phyloP scores from a whole-genome alignment of 2,113 vertebrate species.

The Edolisoma coerulescens region DNA sequence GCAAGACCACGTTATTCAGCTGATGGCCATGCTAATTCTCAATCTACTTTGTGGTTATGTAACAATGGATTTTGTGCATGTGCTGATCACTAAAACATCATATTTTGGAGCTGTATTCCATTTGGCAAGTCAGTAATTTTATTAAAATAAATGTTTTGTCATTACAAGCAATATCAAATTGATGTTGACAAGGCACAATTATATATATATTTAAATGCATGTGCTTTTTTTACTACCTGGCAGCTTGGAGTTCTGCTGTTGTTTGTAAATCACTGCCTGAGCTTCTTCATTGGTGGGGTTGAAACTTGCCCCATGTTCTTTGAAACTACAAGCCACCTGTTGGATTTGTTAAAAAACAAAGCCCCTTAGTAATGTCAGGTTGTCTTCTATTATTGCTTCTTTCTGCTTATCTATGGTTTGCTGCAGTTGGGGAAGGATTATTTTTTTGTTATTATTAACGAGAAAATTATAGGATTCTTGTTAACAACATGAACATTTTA shows the following conservation, averaged over 20 bases:
- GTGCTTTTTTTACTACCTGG: not conserved
- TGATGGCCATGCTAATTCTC: not conserved
- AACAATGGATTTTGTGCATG: not conserved
- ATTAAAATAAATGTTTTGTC: not conserved
- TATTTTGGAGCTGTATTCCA: not conserved
- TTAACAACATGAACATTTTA: not conserved
- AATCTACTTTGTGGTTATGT: not conserved
- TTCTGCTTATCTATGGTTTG: not conserved
- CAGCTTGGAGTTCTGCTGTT: not conserved
- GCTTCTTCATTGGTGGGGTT: not conserved
- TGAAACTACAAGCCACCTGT: not conserved
- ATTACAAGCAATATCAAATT: not conserved
- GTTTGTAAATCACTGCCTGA: not conserved
- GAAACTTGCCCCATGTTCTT: not conserved
- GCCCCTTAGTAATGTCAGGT: not conserved
- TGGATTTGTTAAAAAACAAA: not conserved
- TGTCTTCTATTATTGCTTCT: not conserved
- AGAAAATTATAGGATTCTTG: not conserved
- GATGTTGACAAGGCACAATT: not conserved
- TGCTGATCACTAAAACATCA: not conserved
- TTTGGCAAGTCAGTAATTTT: not conserved
- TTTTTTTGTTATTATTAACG: not conserved
- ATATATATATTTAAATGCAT: not conserved
- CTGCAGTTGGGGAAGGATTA: not conserved
- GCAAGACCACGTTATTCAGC: not conserved